These are phyloP conservation scores for Mobula hypostoma DNA, from an alignment of 2,113 vertebrate genomes.

Conservation along the genomic window DNA sequence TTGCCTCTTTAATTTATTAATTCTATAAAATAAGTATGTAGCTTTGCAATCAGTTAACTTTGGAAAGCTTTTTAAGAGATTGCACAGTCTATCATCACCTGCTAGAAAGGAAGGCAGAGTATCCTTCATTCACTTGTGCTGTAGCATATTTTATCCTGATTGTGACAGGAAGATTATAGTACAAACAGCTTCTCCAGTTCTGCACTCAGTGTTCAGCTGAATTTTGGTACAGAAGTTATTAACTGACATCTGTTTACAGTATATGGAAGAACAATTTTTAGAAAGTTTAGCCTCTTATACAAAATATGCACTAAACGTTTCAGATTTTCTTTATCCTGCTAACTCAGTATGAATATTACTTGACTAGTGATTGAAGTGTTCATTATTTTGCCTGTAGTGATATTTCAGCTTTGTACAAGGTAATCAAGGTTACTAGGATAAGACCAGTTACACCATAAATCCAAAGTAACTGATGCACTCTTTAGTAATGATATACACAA, in stretches of 20 bases:
- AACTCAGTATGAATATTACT: conserved; percentile 14
- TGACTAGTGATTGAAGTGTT: conserved; percentile 29
- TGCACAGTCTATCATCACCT: background rate
- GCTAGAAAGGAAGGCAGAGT: background rate
- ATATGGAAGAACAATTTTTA: conserved; percentile 28
- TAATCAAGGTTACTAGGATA: background rate
- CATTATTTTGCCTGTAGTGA: conserved; percentile 10
- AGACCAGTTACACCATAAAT: background rate
- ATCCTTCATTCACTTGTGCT: conserved; percentile 14
- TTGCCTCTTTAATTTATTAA: background rate
- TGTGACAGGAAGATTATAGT: conserved; percentile 12
- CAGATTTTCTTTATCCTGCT: conserved; percentile 20
- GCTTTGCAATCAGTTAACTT: background rate
- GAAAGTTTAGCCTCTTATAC: background rate
- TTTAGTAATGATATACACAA: background rate
- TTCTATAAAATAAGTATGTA: background rate
- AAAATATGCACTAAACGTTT: conserved; percentile 34
- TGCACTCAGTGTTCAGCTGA: conserved; percentile 20
- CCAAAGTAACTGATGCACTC: conserved; percentile 14
- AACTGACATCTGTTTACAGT: conserved; percentile 29
- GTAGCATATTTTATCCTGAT: conserved; percentile 29
- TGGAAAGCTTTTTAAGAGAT: background rate
- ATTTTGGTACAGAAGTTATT: conserved; percentile 32
- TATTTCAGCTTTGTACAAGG: conserved; percentile 23
- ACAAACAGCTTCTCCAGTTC: conserved; percentile 26